Evolutionary conservation across 1,140 invertebrate genomes (phyloP), one percentile per base, ranked within the genome.

Genomic region (Orius insidiosus): DNA sequence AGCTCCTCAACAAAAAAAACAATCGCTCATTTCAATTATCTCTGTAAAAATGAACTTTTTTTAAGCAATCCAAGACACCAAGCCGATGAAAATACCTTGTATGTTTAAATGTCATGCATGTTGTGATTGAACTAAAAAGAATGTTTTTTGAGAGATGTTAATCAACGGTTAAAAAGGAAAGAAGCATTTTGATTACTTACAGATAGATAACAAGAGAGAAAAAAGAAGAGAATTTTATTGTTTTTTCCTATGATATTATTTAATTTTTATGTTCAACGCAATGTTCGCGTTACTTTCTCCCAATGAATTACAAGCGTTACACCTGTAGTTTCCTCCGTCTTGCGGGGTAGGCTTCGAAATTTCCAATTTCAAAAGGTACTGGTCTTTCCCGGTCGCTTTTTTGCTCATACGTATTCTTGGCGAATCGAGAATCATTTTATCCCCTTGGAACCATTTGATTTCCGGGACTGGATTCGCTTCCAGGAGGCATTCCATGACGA

Each of bases 211-310:
- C 15, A 13, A 32, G 38, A 19, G 18, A 34, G 32, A 40, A 30
- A 46, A n/a, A n/a, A n/a, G n/a, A n/a, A n/a, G n/a, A n/a, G n/a
- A n/a, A n/a, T n/a, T n/a, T n/a, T n/a, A n/a, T n/a, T n/a, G n/a
- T n/a, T n/a, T n/a, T n/a, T n/a, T n/a, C n/a, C n/a, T n/a, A n/a
- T n/a, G n/a, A n/a, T n/a, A n/a, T n/a, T n/a, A n/a, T n/a, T 71
- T 87, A 90, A 88, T 89, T 87, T 93, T 86, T 73, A 98, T 96
- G 67, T 98, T 98, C 55, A 98, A 79, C 55, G 92, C 88, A 69
- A 99, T 98, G 72, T 98, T 99, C 54, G 95, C 95, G 74, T 98
- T 98, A 67, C 89, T 95, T 74, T 98, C 94, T 64, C 95, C 95
- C 63, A 83, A 84, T 63, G 83, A 78, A 76, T 99, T 99, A 69